These are phyloP conservation scores for Atopsyche davidsoni DNA, from an alignment of 1,140 invertebrate genomes.

Conservation along the genomic window DNA sequence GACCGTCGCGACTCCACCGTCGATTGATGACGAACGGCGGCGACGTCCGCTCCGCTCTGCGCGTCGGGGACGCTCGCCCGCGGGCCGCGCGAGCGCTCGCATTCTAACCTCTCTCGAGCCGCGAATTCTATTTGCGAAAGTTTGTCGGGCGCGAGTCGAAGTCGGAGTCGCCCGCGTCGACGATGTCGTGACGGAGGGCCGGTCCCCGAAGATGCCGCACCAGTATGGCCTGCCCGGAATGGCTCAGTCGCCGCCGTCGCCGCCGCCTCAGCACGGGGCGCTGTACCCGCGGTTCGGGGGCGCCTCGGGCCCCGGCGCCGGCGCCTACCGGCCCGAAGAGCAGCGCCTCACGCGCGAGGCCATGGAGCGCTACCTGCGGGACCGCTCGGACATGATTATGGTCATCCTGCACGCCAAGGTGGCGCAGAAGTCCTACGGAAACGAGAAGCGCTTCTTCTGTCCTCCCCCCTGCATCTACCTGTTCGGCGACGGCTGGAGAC, in stretches of 20 bases:
- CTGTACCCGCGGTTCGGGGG: conserved; percentile 28
- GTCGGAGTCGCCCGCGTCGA: conserved; percentile 10
- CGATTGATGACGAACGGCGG: conserved; percentile 6
- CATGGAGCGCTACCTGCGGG: conserved; percentile 92
- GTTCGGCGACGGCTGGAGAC: conserved; percentile 94
- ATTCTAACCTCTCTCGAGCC: too few relatives aligned
- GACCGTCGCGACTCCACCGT: conserved; percentile 6
- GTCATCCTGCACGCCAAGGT: conserved; percentile 98
- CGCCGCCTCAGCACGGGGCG: conserved; percentile 47
- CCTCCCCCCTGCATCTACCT: conserved; percentile 99
- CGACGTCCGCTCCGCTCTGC: background rate
- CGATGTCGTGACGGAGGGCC: conserved; percentile 19
- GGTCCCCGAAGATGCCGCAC: conserved; percentile 61
- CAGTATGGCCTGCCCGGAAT: conserved; percentile 62
- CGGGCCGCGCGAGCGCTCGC: conserved; percentile 4
- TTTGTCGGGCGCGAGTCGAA: conserved; percentile 5
- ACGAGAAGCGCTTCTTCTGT: conserved; percentile 99
- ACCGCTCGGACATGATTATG: conserved; percentile 92
- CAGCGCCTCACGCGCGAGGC: conserved; percentile 85
- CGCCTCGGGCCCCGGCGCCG: conserved; percentile 46
- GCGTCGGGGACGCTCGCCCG: background rate
- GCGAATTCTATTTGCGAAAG: conserved; percentile 15
- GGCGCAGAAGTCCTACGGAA: conserved; percentile 99
- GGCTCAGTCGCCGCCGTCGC: conserved; percentile 72
- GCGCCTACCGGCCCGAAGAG: conserved; percentile 70